Evolutionary conservation across 2,113 vertebrate genomes (phyloP), one percentile per base, ranked within the genome.

Genomic region (Sebastes fasciatus): DNA sequence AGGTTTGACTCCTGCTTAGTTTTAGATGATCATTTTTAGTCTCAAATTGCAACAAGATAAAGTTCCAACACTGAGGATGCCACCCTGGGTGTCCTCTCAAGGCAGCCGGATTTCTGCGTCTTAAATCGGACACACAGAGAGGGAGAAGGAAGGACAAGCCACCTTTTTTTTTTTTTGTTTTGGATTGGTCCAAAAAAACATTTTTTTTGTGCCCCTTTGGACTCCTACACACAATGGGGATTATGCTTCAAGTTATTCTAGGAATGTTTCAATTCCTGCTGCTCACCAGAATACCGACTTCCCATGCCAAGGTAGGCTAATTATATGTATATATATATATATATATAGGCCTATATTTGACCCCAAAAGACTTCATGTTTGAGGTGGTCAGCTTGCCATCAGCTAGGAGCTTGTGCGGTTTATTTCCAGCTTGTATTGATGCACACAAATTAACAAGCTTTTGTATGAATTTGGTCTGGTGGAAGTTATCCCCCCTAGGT

Each of bases 231-330:
- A 94, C 94, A 90, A 96, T 96, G 96, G 93, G 95, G 93, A 95
- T 95, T 94, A 95, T 93, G 87, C 94, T 95, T 74, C 94, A 95
- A 95, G 94, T 96, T 95, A 95, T 96, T 95, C 92, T 96, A 84
- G 96, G 95, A 95, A 95, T 96, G 95, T 96, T 96, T 95, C 96
- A 96, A 80, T 94, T 96, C 94, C 94, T 96, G 86, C 93, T 95
- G 79, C 93, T 96, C 85, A 88, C 95, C 89, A 94, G 94, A 93
- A 95, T 96, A 69, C 93, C 94, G 34, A 90, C 91, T 61, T 95
- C 94, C 26, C 95, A 94, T 74, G 94, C 95, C 92, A 96, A 94
- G 94, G 94, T 95, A 34, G 34, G 34, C 3, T 34, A 34, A 34
- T 34, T 34, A 34, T 34, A 34, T 34, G 34, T 34, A 34, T 34